These are phyloP conservation scores for Lysandra coridon DNA, from an alignment of 2,888 invertebrate species.

Conservation along the genomic window DNA sequence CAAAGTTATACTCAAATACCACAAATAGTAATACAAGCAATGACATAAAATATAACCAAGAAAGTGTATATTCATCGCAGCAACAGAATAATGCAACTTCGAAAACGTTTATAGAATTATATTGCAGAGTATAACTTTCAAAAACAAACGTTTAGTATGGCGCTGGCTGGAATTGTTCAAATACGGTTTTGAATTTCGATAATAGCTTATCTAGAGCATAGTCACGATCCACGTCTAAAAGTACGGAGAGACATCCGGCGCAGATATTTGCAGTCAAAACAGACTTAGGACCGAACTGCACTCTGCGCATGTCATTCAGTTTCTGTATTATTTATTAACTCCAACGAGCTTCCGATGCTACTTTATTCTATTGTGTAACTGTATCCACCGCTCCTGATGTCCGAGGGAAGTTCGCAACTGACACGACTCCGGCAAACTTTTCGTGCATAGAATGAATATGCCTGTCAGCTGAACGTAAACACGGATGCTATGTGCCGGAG, in stretches of 20 bases:
- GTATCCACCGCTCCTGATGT: conserved; percentile 70
- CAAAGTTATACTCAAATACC: not conserved
- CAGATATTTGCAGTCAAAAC: conserved; percentile 78
- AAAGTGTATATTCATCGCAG: not conserved
- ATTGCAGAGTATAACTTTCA: conserved; percentile 10
- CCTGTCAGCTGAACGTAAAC: conserved; percentile 74
- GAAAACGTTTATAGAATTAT: conserved; percentile 1
- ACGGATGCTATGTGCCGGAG: conserved; percentile 51
- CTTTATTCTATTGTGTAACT: conserved; percentile 78
- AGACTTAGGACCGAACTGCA: conserved; percentile 64
- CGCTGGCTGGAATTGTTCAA: conserved; percentile 22
- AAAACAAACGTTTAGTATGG: conserved; percentile 24
- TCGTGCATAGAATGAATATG: conserved; percentile 76
- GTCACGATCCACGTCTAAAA: conserved; percentile 40
- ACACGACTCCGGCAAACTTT: conserved; percentile 73
- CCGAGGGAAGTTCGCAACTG: conserved; percentile 73
- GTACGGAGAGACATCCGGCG: conserved; percentile 58
- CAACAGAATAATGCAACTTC: conserved; percentile 1
- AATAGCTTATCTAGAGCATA: conserved; percentile 40
- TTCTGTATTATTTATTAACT: conserved; percentile 79
- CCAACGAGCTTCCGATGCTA: conserved; percentile 79
- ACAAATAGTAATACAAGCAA: not conserved
- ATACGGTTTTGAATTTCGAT: conserved; percentile 30
- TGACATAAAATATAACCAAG: not conserved
- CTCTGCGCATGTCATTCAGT: conserved; percentile 75